These are phyloP conservation scores for Plusia festucae DNA, from an alignment of 2,888 invertebrate genomes.

Conservation along the genomic window DNA sequence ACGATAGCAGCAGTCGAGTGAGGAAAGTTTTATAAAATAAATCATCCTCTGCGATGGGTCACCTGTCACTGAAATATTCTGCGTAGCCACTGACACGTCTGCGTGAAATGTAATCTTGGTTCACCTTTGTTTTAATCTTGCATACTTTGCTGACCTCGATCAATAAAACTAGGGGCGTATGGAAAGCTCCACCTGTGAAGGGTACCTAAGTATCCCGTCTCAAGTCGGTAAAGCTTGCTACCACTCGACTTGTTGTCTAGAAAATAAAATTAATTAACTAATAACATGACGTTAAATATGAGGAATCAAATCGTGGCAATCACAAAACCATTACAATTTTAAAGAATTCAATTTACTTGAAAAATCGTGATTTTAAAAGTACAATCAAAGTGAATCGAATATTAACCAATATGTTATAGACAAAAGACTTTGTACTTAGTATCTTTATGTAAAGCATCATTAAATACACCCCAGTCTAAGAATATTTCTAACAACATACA, in stretches of 20 bases:
- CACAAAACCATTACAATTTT: no score
- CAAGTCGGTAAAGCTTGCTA: not conserved
- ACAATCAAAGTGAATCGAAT: not conserved
- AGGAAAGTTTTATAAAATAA: constrained; percentile 22
- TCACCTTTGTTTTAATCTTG: not conserved
- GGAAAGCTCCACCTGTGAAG: not conserved
- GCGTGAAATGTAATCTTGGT: constrained; percentile 3
- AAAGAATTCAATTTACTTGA: no score
- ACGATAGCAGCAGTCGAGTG: constrained; percentile 31
- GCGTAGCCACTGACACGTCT: constrained; percentile 33
- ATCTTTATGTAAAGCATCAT: not conserved
- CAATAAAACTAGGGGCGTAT: not conserved
- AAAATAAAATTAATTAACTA: no score
- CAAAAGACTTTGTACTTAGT: no score
- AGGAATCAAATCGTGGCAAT: no score
- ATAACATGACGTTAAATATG: no score
- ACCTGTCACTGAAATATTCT: constrained; percentile 26
- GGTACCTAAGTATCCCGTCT: not conserved
- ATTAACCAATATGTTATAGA: not conserved
- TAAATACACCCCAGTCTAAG: not conserved
- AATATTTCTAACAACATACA: not conserved
- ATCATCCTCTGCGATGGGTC: constrained; percentile 17
- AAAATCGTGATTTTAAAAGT: no score
- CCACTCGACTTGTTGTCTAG: no score
- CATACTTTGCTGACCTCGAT: not conserved